phyloP scores from a whole-genome alignment of 2,888 invertebrate species.

The Phalera bucephala region DNA sequence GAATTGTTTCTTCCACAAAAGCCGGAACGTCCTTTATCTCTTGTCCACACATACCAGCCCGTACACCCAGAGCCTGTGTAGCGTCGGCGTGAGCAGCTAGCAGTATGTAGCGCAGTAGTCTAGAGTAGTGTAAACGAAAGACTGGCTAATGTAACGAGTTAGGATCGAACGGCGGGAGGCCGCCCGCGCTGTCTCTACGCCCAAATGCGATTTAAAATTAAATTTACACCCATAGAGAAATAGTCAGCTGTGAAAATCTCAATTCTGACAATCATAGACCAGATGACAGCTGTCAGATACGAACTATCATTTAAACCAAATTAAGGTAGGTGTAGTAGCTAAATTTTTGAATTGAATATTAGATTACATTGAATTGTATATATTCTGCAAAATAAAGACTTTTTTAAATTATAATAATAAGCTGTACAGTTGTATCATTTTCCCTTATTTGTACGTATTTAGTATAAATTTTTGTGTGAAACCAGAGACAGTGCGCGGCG shows the following conservation, averaged over 20 bases:
- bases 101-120: conserved; percentile 36
- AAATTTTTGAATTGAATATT: neutral
- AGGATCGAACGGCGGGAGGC: conserved; percentile 37
- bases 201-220: neutral
- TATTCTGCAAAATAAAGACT: neutral
- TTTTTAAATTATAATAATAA: neutral
- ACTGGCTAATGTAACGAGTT: conserved; percentile 75
- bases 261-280: too few species aligned
- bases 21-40: too few species aligned
- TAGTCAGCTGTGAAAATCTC: too few species aligned
- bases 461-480: neutral
- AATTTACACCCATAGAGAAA: neutral
- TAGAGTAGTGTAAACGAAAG: conserved; percentile 79
- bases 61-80: too few species aligned
- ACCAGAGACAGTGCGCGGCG: conserved; percentile 22
- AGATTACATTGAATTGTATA: neutral
- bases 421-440: neutral
- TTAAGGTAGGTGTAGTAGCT: neutral
- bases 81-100: conserved; percentile 19
- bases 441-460: neutral
- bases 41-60: too few species aligned
- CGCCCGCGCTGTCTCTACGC: conserved; percentile 5
- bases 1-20: too few species aligned
- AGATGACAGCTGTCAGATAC: neutral
- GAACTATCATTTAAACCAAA: too few species aligned